Evolutionary conservation across 2,888 invertebrate genomes (phyloP).

Genomic region (Brenthis daphne): DNA sequence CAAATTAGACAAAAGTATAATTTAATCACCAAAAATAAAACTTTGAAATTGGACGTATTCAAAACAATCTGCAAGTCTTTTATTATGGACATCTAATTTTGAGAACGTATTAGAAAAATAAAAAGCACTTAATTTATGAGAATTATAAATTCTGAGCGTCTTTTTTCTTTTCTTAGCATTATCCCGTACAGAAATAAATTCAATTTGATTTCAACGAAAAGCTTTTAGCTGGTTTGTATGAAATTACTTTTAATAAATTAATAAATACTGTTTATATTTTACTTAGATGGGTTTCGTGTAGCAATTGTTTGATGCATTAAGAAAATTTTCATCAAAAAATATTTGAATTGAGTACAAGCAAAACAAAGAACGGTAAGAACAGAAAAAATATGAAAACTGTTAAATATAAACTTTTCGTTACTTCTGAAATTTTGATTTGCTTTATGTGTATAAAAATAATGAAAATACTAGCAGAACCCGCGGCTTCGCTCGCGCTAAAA

Average conservation of each 20-base stretch:
- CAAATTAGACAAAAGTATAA: too few species aligned
- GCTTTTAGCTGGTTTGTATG: constrained; percentile 35
- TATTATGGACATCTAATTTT: constrained; percentile 9
- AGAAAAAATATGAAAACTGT: too few species aligned
- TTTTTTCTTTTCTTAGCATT: constrained; percentile 19
- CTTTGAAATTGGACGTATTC: not conserved
- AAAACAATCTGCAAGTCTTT: constrained; percentile 6
- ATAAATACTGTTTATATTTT: constrained; percentile 26
- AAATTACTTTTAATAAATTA: constrained; percentile 36
- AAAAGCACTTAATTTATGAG: constrained; percentile 15
- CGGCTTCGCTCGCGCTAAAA: too few species aligned
- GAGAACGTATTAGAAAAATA: constrained; percentile 15
- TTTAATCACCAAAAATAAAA: not conserved
- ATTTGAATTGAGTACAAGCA: too few species aligned
- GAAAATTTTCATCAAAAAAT: too few species aligned
- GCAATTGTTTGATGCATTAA: not conserved
- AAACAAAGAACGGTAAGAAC: too few species aligned
- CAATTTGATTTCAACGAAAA: constrained; percentile 37
- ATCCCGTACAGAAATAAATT: constrained; percentile 31
- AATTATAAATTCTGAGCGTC: constrained; percentile 22
- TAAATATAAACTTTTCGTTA: too few species aligned
- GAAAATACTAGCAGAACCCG: too few species aligned
- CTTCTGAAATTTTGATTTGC: too few species aligned
- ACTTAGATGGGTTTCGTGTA: constrained; percentile 13
- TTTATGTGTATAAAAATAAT: too few species aligned